Evolutionary conservation across 2,888 invertebrate species (phyloP), one percentile per base, ranked within the genome.

Genomic region (Drepanosiphum platanoidis): DNA sequence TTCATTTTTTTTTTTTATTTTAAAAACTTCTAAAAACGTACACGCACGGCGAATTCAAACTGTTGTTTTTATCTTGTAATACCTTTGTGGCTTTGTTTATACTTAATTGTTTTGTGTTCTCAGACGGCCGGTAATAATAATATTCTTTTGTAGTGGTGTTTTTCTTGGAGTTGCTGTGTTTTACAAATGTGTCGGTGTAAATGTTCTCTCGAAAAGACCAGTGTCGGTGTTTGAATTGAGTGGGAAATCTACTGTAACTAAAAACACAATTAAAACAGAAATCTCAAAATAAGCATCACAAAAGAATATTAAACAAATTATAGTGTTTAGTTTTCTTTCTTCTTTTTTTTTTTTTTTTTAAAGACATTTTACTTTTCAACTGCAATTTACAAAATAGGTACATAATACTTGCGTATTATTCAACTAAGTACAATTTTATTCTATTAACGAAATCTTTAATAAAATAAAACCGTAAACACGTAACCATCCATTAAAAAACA

Each of bases 181-280:
- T 66, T 27, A 46, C 34, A 66, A 74, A 36, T 68, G 32, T 32
- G 46, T 66, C 22, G 18, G 66, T 30, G 61, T 61, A 82, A 46
- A 83, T 93, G 87, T 95, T 89, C 89, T 89, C 89, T 96, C 95
- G 88, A 96, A 96, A 87, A 93, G 92, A 34, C 96, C 96, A 4
- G 95, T 95, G 87, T 95, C 94, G 0, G 95, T 94, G 79, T 93
- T 94, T 39, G 93, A 92, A 89, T 94, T 94, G 84, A 91, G 90
- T 79, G 93, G 92, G 86, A 93, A 92, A 89, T 96, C 96, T 18
- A 96, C 90, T 9, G 95, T 93, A 88, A 96, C 96, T 96, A 90
- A 39, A 91, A 91, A 87, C 81, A 86, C 86, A 66, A 84, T 27
- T 27, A 77, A 58, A 36, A 75, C 18, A 64, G 15, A 74, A 52